Conservation (phyloP, 1,140 invertebrate genomes). For the Bacillus rossius region DNA sequence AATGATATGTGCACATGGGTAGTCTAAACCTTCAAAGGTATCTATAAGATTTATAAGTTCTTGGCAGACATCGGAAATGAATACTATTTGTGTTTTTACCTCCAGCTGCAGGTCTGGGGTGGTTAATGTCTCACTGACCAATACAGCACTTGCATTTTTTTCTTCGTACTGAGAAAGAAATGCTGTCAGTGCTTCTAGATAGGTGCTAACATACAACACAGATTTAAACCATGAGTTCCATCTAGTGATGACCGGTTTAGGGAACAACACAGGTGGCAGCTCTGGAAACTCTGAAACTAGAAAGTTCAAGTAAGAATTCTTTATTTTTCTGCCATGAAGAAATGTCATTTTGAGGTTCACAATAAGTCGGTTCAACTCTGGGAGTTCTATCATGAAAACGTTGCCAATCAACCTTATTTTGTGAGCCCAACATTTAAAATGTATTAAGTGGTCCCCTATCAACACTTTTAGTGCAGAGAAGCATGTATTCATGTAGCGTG, state of each 20-base stretch:
- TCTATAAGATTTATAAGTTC: not conserved
- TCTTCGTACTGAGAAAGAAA: constrained; percentile 1
- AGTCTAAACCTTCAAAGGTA: not conserved
- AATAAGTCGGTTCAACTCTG: constrained; percentile 2
- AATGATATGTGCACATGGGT: constrained; percentile 1
- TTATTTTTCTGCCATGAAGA: constrained; percentile 4
- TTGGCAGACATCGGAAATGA: not conserved
- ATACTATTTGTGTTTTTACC: not conserved
- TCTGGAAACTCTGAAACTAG: not conserved
- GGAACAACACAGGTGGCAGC: constrained; percentile 2
- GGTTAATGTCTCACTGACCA: not conserved
- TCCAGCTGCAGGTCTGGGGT: not conserved
- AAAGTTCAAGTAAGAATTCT: constrained; percentile 5
- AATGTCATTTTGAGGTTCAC: constrained; percentile 3
- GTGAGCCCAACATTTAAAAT: constrained; percentile 8
- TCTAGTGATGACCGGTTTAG: constrained; percentile 5
- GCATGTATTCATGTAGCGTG: constrained; percentile 7
- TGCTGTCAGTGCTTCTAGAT: not conserved
- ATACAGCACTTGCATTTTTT: not conserved
- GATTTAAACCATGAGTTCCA: constrained; percentile 9
- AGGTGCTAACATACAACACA: not conserved
- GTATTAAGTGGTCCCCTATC: constrained; percentile 2
- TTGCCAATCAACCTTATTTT: constrained; percentile 6
- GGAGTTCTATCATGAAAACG: not conserved
- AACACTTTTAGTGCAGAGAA: not conserved